Evolutionary conservation across 2,797 vertebrate species (phyloP), one percentile per base, ranked within the genome.

Genomic region (Psittacula derbiana): DNA sequence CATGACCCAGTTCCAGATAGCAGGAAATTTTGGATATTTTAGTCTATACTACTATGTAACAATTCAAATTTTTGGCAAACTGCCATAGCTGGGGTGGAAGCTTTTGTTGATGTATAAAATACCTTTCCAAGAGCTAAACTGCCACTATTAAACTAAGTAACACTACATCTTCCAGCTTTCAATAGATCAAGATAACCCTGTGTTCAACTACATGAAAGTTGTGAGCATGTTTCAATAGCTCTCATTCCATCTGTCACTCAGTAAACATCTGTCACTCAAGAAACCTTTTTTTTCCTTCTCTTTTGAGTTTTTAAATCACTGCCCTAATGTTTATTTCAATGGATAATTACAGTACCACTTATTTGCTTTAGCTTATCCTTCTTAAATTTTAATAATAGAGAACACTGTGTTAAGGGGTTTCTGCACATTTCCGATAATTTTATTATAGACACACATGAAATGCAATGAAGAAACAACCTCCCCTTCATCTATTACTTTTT

Each of bases 1-100:
- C 78, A 92, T 88, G 88, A 95, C 86, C 92, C 91, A 76, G 91
- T 71, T 94, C 91, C 88, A 95, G 57, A 93, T 65, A 95, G 41
- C 83, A 96, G 64, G 28, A 76, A 82, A 90, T 90, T 86, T 53
- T 85, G 73, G 41, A 64, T 73, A 58, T 86, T 93, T 88, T 65
- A 75, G 76, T 58, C 49, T 89, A 65, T 33, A 70, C 7, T 46
- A 36, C 50, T 44, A 90, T 0, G 2, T 6, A 49, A 49, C 3
- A 4, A 86, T 74, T 67, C 40, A 74, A 17, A 65, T 58, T 82
- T 82, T 70, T 87, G 70, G 52, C 47, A 74, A 60, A 74, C 33
- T 57, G 60, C 66, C 55, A 61, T 11, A 80, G 31, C 43, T 87
- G 11, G 12, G 10, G 7, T 73, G 50, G 49, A 84, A 76, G 71